Evolutionary conservation across 1,140 invertebrate species (phyloP), one percentile per base, ranked within the genome.

Genomic region (fruit fly (Drosophila melanogaster)): DNA sequence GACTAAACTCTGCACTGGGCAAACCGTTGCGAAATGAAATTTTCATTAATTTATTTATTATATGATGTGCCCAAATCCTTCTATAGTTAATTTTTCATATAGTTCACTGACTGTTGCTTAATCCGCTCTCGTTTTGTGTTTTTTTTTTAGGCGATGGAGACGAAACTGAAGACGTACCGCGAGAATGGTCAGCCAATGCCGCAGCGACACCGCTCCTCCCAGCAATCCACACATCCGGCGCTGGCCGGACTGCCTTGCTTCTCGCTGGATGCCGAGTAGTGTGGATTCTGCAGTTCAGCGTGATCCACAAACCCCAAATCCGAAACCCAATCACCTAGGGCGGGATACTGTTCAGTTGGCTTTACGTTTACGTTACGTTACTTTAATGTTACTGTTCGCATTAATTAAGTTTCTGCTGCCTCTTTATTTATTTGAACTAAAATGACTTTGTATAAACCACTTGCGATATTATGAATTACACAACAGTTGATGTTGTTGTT

Each of bases 151-250:
- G 79, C 91, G 38, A 92, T 92, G 81, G 91, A 92, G 53, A 90
- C 91, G 41, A 92, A 92, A 50, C 75, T 92, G 54, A 92, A 92
- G 77, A 90, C 90, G 26, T 92, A 92, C 66, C 87, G 91, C 44
- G 90, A 92, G 46, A 83, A 91, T 50, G 79, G 70, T n/a, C 84
- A 80, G 30, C 66, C 87, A 4, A 77, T 85, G 72, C 90, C 81
- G 41, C 90, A 91, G 47, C 79, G 90, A 8, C 90, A 81, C 55
- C 77, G 81, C 74, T 69, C 62, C 35, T 30, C 58, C 15, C 75
- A 64, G 46, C 65, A 77, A 47, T 41, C 46, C 14, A 49, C 38
- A 24, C 62, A 58, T 37, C 43, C 57, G 71, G 79, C 57, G 55
- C 26, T 59, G 15, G 51, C 43, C 41, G 72, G 60, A 22, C 60